A percentile compares a stretch with the other conserved stretches of the same genome.
Evolutionary conservation across 2,888 invertebrate genomes (phyloP).

Genomic region (Andrena fulva): DNA sequence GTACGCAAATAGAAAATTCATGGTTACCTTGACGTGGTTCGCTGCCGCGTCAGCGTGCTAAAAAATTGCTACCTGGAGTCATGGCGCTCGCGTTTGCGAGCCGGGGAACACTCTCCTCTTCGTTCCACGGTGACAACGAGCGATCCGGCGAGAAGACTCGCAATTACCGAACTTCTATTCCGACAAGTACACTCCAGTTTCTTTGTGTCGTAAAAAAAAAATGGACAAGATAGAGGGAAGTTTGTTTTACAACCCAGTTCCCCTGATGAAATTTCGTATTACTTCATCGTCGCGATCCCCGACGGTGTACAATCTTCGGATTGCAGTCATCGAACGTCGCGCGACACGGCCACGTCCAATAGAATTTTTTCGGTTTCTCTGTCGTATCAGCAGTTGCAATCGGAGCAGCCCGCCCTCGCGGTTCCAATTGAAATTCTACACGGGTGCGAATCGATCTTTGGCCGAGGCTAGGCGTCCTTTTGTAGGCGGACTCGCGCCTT

Average conservation of each 20-base stretch:
- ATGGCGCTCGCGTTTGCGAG: not conserved
- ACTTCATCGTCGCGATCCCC: constrained; percentile 16
- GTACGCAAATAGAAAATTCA: constrained; percentile 11
- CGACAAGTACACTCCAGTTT: not conserved
- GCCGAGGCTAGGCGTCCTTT: constrained; percentile 50
- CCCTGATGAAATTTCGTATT: constrained; percentile 24
- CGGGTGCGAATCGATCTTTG: constrained; percentile 56
- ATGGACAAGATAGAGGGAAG: no score
- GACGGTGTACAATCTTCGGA: not conserved
- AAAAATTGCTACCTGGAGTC: not conserved
- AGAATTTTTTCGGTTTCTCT: constrained; percentile 43
- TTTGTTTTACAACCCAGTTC: constrained; percentile 25
- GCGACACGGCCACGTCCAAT: constrained; percentile 25
- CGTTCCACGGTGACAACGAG: not conserved
- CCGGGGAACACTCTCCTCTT: not conserved
- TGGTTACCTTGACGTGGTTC: not conserved
- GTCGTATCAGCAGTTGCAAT: constrained; percentile 38
- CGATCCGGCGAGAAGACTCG: not conserved
- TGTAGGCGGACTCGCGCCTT: constrained; percentile 46
- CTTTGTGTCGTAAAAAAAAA: not conserved
- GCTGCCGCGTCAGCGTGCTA: not conserved
- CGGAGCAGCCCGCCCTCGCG: constrained; percentile 25
- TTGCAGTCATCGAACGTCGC: constrained; percentile 22
- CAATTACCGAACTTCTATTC: not conserved
- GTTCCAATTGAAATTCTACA: constrained; percentile 58